Evolutionary conservation across 2,797 vertebrate genomes (phyloP).

Genomic region (Aulostomus chinensis): DNA sequence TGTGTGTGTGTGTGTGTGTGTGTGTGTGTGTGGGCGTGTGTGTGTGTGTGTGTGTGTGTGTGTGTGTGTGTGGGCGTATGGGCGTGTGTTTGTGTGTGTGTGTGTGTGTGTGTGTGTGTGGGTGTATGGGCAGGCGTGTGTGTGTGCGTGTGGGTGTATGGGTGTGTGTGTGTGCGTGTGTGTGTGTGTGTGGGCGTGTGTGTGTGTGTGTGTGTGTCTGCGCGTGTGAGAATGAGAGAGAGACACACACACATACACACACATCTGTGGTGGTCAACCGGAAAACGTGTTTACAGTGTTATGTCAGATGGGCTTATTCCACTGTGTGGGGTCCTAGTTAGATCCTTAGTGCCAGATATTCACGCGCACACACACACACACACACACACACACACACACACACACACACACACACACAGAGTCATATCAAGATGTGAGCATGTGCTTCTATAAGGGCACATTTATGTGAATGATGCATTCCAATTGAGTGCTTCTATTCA

Average conservation of each 20-base stretch:
- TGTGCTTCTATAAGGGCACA: neutral
- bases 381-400: no score
- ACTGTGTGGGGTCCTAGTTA: neutral
- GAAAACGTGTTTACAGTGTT: neutral
- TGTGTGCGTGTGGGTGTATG: slow-evolving; percentile 24
- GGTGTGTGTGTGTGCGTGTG: slow-evolving; percentile 7
- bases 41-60: no score
- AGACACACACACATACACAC: no score
- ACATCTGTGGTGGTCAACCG: neutral
- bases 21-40: no score
- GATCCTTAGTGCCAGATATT: no score
- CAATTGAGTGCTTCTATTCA: slow-evolving; percentile 6
- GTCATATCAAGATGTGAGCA: no score
- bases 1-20: no score
- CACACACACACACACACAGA: no score
- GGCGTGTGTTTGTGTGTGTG: no score
- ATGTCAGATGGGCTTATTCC: neutral
- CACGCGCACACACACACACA: no score
- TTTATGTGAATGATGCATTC: slow-evolving; percentile 18
- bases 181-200: slow-evolving; percentile 26
- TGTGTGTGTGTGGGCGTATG: no score
- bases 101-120: neutral
- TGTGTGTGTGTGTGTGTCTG: slow-evolving; percentile 25
- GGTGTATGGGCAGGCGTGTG: slow-evolving; percentile 24
- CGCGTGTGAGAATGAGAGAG: no score